Evolutionary conservation across 37 sponge, comb jelly and placozoan species (phyloP).

Genomic region (Chondrosia reniformis): DNA sequence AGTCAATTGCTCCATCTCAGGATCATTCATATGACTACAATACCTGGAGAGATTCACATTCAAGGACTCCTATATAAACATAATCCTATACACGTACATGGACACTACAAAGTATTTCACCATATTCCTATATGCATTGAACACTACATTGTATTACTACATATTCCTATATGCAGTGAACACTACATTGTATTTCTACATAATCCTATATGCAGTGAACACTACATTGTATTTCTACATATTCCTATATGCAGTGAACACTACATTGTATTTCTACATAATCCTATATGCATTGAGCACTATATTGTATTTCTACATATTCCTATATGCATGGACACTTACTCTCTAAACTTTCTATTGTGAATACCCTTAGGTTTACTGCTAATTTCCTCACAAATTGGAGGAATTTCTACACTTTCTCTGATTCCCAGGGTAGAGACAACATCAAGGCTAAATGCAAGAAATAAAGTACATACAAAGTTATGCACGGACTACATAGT

Average conservation of each 20-base stretch:
- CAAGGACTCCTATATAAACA: background rate
- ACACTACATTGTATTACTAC: background rate
- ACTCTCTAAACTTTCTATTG: slow-evolving; percentile 34
- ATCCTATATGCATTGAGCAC: too few relatives aligned
- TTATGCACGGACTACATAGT: too few relatives aligned
- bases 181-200: too few relatives aligned
- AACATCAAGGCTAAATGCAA: background rate
- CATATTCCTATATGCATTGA: background rate
- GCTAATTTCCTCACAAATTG: background rate
- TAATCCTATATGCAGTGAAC: too few relatives aligned
- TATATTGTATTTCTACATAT: too few relatives aligned
- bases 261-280: too few relatives aligned
- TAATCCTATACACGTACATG: background rate
- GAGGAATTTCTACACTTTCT: background rate
- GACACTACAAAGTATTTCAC: background rate
- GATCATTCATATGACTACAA: slow-evolving; percentile 69
- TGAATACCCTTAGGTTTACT: slow-evolving; percentile 8
- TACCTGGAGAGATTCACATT: slow-evolving; percentile 74
- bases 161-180: too few relatives aligned
- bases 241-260: too few relatives aligned
- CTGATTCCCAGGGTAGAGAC: too few relatives aligned
- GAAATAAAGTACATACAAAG: too few relatives aligned
- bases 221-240: too few relatives aligned
- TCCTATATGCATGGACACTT: slow-evolving; percentile 12
- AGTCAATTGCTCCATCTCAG: slow-evolving; percentile 50